phyloP scores from a whole-genome alignment of 2,888 invertebrate species.

The Tachystola acroxantha region DNA sequence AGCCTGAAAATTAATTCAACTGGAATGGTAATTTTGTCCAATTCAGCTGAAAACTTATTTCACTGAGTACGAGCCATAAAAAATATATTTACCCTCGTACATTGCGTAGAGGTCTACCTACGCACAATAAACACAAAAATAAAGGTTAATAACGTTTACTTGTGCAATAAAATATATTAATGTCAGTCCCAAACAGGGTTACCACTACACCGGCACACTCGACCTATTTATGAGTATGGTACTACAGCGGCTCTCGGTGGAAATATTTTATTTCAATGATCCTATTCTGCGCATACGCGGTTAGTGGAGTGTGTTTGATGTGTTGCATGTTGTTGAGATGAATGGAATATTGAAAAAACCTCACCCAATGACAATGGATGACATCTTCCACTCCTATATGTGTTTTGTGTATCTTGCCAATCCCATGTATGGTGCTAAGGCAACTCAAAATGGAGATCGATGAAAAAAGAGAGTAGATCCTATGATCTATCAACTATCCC shows the following conservation, averaged over 20 bases:
- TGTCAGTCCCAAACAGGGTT: slow-evolving; percentile 35
- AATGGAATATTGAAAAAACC: too few relatives aligned
- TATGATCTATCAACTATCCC: too few relatives aligned
- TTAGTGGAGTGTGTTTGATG: not conserved
- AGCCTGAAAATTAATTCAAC: too few relatives aligned
- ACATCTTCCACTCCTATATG: too few relatives aligned
- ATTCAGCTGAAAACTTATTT: not conserved
- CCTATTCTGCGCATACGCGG: slow-evolving; percentile 1
- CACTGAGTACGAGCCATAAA: not conserved
- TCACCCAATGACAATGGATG: too few relatives aligned
- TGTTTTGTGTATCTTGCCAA: too few relatives aligned
- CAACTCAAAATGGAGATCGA: too few relatives aligned
- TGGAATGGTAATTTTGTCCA: too few relatives aligned
- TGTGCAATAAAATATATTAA: slow-evolving; percentile 51
- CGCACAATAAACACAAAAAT: slow-evolving; percentile 39
- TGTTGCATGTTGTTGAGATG: too few relatives aligned
- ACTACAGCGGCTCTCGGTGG: slow-evolving; percentile 16
- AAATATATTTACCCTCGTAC: slow-evolving; percentile 3
- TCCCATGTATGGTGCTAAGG: too few relatives aligned
- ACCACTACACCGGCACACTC: slow-evolving; percentile 18
- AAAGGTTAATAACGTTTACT: slow-evolving; percentile 52
- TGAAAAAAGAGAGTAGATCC: too few relatives aligned
- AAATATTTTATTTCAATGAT: slow-evolving; percentile 11
- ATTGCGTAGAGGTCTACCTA: slow-evolving; percentile 19
- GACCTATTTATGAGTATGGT: slow-evolving; percentile 26